Evolutionary conservation across 2,888 invertebrate species (phyloP), one percentile per base, ranked within the genome.

Genomic region (Philereme vetulata): DNA sequence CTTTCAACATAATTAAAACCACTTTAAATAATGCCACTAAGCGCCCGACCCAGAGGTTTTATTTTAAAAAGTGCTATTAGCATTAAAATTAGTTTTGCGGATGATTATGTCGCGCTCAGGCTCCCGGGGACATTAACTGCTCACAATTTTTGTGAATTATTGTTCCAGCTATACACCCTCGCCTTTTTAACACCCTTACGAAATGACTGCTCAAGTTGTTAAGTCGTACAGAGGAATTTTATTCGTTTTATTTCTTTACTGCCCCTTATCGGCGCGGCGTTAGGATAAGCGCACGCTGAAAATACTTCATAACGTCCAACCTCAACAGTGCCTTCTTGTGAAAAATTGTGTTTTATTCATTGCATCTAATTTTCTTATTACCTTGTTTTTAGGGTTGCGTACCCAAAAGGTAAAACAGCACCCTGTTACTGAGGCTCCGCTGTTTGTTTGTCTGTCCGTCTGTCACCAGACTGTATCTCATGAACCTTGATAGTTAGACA

Each of bases 1-100:
- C 90, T 88, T 87, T 86, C 86, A 92, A 91, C 92, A 91, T 92
- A 93, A 93, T 93, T 93, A 92, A 91, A 93, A 92, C 89, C 86
- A 88, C 85, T 90, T 90, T 88, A 91, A 90, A 91, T 91, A 90
- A 89, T 86, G 87, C 88, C 86, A 88, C 87, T 85, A 85, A 86
- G 86, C 85, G 80, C 76, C 86, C 88, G 80, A 84, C 88, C 87
- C 87, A 78, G 79, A 78, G 85, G 84, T 85, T 90, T 90, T 88
- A 90, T 90, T 90, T 90, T 86, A 88, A 88, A 87, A 90, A 90
- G 87, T 86, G 90, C 90, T 88, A 89, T 90, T 89, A 90, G 88
- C 90, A 90, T 91, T 91, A 91, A 90, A 90, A 90, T 90, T 91
- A 90, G 90, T 91, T 92, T 90, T 84, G 87, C 86, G 85, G 81